Evolutionary conservation across 2,888 invertebrate genomes (phyloP).

Genomic region (Chrysodeixis includens): DNA sequence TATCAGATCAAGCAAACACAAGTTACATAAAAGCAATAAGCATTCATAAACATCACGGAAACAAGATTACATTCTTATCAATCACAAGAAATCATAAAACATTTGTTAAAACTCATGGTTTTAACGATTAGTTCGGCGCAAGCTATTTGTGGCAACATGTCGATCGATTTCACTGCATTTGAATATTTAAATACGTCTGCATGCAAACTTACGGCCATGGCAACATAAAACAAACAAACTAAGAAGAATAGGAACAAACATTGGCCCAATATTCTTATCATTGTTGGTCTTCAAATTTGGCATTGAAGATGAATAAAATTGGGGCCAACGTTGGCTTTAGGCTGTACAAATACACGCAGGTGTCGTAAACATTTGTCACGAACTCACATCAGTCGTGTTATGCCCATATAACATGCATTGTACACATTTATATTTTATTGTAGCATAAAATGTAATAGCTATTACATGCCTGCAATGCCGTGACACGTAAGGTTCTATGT

Average conservation of each 20-base stretch:
- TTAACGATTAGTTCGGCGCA: background rate
- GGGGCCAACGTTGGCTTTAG: background rate
- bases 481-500: background rate
- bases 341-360: constrained; percentile 9
- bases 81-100: background rate
- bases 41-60: background rate
- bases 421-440: constrained; percentile 8
- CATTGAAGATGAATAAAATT: constrained; percentile 14
- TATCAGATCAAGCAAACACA: background rate
- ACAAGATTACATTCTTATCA: constrained; percentile 3
- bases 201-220: constrained; percentile 12
- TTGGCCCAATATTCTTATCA: background rate
- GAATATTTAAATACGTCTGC: background rate
- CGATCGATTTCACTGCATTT: background rate
- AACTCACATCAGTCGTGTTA: constrained; percentile 2
- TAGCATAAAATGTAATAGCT: constrained; percentile 7
- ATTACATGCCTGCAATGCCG: background rate
- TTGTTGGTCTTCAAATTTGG: background rate
- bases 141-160: background rate
- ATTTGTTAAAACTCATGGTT: background rate
- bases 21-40: background rate
- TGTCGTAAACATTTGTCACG: constrained; percentile 10
- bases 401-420: background rate
- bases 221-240: constrained; percentile 22
- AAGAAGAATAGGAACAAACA: background rate